Conservation (phyloP, 2,797 vertebrate genomes). For the Onychomys torridus region DNA sequence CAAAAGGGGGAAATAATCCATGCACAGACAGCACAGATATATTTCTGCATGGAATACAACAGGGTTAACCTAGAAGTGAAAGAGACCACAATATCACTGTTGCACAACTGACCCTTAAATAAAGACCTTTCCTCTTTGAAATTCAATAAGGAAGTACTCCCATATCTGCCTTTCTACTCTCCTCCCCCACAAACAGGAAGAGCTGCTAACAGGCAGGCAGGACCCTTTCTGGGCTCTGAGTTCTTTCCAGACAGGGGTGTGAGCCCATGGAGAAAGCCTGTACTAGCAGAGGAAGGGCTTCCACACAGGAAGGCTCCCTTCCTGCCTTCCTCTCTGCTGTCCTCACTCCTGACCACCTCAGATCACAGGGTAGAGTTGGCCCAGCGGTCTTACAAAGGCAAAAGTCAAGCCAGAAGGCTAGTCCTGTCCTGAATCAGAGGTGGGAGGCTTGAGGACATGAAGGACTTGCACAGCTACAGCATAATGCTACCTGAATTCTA, state of each 20-base stretch:
- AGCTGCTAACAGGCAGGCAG: not conserved
- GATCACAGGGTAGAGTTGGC: not conserved
- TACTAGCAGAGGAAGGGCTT: not conserved
- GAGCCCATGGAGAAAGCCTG: no score
- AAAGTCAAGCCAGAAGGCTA: not conserved
- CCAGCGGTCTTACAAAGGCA: not conserved
- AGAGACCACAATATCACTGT: not conserved
- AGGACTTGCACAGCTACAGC: rapidly evolving
- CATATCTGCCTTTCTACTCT: not conserved
- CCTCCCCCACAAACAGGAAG: not conserved
- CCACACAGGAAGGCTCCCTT: not conserved
- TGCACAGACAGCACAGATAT: not conserved
- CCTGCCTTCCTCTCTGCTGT: not conserved
- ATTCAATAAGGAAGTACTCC: not conserved
- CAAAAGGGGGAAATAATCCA: not conserved
- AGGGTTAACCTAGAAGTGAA: not conserved
- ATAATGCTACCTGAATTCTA: not conserved
- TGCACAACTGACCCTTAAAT: not conserved
- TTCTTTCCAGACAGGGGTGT: not conserved
- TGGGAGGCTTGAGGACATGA: not conserved
- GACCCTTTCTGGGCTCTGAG: not conserved
- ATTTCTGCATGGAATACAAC: not conserved
- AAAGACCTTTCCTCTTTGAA: not conserved
- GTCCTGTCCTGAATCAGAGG: not conserved
- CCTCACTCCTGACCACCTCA: not conserved